Evolutionary conservation across 2,888 invertebrate genomes (phyloP), one percentile per base, ranked within the genome.

Genomic region (Hoplodrina ambigua): DNA sequence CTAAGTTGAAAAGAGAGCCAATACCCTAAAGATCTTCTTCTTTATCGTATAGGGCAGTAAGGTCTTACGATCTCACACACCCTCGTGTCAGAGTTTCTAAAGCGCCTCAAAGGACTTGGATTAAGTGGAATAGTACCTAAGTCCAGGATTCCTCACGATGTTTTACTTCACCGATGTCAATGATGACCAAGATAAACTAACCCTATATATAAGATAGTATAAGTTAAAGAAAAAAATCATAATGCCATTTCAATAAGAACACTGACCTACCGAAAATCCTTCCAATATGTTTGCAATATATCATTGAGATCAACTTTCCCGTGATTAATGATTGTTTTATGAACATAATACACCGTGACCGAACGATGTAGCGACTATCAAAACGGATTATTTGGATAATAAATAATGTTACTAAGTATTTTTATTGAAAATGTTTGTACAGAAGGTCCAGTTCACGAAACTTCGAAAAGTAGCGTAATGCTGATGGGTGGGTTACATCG

Each of bases 291-390:
- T 83, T 5, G 72, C 69, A 71, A 78, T 78, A 78, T 75, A 66
- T 65, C 67, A 74, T 54, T 49, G 82, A 81, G 68, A 77, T 67
- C 57, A 78, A 85, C 82, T 86, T 87, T 86, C 84, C 56, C 71
- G 56, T 87, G 86, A 88, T 85, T 81, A 81, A 88, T 85, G 74
- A 58, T 70, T 64, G 73, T 86, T 87, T 86, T 82, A 87, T 76
- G 77, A 80, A 65, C 81, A 75, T 67, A 73, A 78, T 49, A 64
- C 46, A 54, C 80, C 85, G 68, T 83, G 82, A 82, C 86, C 79
- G 74, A 81, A 84, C 81, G 69, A 81, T 80, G 83, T 76, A 74
- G 80, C 71, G 73, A 78, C 81, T 76, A 73, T 81, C 79, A 77
- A 73, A 80, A 67, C 66, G 62, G 62, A 72, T 83, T 79, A 67